A percentile compares a stretch with the other conserved stretches of the same genome.
phyloP scores from a whole-genome alignment of 1,140 invertebrate species.

The Drosophila mauritiana region DNA sequence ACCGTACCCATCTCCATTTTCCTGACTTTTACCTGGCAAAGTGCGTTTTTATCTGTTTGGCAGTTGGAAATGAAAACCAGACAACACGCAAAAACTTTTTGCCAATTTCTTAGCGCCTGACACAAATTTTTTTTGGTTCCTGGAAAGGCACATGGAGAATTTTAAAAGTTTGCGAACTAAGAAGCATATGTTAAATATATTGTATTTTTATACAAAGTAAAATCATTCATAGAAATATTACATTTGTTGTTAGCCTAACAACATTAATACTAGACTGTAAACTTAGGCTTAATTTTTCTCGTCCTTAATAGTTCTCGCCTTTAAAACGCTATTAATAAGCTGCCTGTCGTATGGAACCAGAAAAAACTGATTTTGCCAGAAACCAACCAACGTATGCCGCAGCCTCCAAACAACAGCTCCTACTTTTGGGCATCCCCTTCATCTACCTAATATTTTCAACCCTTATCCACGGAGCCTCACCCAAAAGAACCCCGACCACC shows the following conservation, averaged over 20 bases:
- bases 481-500: constrained; percentile 2
- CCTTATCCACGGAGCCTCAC: constrained; percentile 16
- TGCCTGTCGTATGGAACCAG: constrained; percentile 11
- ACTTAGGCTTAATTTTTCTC: neutral
- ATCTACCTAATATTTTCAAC: constrained; percentile 16
- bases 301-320: neutral
- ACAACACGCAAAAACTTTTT: constrained; percentile 29
- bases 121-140: constrained; percentile 17
- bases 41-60: constrained; percentile 76
- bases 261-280: no score
- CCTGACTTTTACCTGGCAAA: constrained; percentile 34
- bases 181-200: neutral
- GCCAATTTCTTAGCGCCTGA: constrained; percentile 29
- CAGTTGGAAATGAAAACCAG: constrained; percentile 48
- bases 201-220: neutral
- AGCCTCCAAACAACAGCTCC: neutral
- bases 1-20: constrained; percentile 3
- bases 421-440: neutral
- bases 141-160: constrained; percentile 2
- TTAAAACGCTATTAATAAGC: constrained; percentile 40
- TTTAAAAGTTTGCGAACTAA: neutral
- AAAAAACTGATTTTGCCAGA: neutral
- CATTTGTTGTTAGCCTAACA: no score
- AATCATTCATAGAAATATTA: neutral
- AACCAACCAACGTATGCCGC: constrained; percentile 8